phyloP scores from a whole-genome alignment of 2,888 invertebrate genomes.

The Drosophila subsilvestris region DNA sequence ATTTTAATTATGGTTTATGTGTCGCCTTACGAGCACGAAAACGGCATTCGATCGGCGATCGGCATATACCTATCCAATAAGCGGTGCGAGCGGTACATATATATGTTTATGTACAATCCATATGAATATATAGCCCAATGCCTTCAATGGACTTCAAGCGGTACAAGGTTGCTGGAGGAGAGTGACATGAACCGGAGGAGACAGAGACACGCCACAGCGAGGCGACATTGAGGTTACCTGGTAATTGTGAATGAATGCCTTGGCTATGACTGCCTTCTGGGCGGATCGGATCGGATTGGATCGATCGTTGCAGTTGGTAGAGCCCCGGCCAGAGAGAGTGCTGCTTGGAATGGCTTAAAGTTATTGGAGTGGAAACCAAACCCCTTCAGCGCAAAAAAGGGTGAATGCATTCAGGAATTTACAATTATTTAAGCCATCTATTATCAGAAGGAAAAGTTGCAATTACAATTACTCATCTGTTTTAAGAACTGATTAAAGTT shows the following conservation, averaged over 20 bases:
- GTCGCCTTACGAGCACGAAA: constrained; percentile 43
- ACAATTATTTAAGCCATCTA: background rate
- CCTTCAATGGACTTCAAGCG: constrained; percentile 32
- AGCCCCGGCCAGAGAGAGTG: constrained; percentile 7
- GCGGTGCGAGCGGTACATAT: constrained; percentile 20
- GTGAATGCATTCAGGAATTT: background rate
- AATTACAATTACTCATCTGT: constrained; percentile 25
- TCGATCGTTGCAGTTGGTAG: constrained; percentile 17
- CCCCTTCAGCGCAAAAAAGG: constrained; percentile 4
- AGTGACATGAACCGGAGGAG: constrained; percentile 39
- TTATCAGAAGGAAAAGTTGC: constrained; percentile 4
- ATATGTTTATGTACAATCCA: background rate
- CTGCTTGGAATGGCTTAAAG: constrained; percentile 27
- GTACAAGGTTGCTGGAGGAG: constrained; percentile 38
- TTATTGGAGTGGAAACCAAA: constrained; percentile 42
- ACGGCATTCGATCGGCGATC: constrained; percentile 21
- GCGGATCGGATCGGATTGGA: constrained; percentile 30
- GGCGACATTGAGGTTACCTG: constrained; percentile 42
- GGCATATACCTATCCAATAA: constrained; percentile 40
- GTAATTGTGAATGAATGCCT: constrained; percentile 30
- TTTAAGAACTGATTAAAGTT: constrained; percentile 18
- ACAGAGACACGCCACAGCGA: constrained; percentile 13
- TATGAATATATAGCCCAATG: constrained; percentile 7
- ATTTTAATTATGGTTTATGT: constrained; percentile 73
- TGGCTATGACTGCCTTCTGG: constrained; percentile 33